phyloP scores from a whole-genome alignment of 2,113 vertebrate species.

The Zonotrichia leucophrys region DNA sequence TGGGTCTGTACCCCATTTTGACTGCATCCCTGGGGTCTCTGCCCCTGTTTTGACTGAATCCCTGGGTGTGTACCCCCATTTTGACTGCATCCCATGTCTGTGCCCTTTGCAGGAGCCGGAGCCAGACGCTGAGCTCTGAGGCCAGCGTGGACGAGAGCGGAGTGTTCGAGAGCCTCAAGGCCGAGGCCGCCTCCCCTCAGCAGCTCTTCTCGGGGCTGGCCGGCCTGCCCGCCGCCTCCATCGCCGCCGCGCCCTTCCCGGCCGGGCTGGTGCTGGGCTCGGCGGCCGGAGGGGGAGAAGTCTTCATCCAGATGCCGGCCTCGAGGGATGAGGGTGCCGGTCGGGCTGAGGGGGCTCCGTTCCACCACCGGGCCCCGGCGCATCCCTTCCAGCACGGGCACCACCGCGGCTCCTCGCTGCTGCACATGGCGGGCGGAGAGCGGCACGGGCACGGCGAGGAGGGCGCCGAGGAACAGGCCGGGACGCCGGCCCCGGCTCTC shows the following conservation, averaged over 20 bases:
- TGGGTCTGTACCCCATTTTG: no score
- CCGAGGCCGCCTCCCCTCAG: conserved; percentile 84
- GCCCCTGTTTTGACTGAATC: no score
- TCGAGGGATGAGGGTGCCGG: conserved; percentile 85
- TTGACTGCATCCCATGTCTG: no score
- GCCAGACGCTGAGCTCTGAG: conserved; percentile 90
- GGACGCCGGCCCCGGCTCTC: conserved; percentile 89
- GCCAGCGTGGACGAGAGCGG: conserved; percentile 88
- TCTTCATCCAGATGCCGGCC: conserved; percentile 92
- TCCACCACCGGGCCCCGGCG: conserved; percentile 74
- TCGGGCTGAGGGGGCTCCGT: conserved; percentile 77
- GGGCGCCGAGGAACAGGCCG: conserved; percentile 75
- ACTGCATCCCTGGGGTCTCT: no score
- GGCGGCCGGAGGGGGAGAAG: conserved; percentile 79
- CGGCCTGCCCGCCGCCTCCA: conserved; percentile 79
- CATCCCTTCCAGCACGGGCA: conserved; percentile 86
- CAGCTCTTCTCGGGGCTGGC: conserved; percentile 90
- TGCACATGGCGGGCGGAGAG: conserved; percentile 84
- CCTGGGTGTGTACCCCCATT: no score
- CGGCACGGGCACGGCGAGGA: conserved; percentile 85
- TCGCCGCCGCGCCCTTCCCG: conserved; percentile 84
- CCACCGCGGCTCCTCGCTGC: conserved; percentile 83
- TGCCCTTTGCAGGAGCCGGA: conserved; percentile 79
- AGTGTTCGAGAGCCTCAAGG: conserved; percentile 92
- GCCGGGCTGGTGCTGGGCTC: conserved; percentile 89